Evolutionary conservation across 2,797 vertebrate genomes (phyloP), one percentile per base, ranked within the genome.

Genomic region (Silurus aristotelis): DNA sequence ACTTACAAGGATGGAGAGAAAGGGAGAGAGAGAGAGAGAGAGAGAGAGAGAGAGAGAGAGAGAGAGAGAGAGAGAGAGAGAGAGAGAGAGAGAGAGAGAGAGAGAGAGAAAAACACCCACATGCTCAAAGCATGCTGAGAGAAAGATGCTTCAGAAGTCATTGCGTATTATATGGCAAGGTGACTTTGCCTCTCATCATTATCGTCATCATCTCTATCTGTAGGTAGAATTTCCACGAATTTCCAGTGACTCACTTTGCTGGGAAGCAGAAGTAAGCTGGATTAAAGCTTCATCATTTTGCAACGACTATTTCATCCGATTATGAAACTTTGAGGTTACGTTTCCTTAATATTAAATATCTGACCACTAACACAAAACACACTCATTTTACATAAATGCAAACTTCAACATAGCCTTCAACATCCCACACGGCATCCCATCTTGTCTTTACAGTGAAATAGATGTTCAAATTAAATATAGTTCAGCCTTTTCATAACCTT

Each of bases 71-170:
- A 19, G 38, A 85, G 55, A 63, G 67, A 82, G 58, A 67, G 66
- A 75, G n/a, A n/a, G n/a, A n/a, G n/a, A n/a, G n/a, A n/a, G n/a
- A n/a, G n/a, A n/a, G n/a, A n/a, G n/a, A n/a, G n/a, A n/a, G n/a
- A n/a, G n/a, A n/a, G 67, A 71, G 84, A 85, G 46, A 19, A 48
- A 27, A 77, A 82, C 72, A 82, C 64, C 63, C 55, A 83, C 43
- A 83, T 80, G 64, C 71, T 67, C 31, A 64, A 68, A 87, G 17
- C 52, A 73, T 80, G 80, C 82, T 17, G 75, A 20, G 43, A 80
- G 79, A 68, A 48, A 82, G 79, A 84, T 79, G 66, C 78, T 86
- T 82, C 56, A 86, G 60, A 68, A 84, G 77, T 85, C 70, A 48
- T 5, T 14, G 19, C 68, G 52, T 64, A 70, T 81, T 14, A 52